Base-by-base conservation (phyloP, 1,140 invertebrate species). In the Armadillidium nasatum region DNA sequence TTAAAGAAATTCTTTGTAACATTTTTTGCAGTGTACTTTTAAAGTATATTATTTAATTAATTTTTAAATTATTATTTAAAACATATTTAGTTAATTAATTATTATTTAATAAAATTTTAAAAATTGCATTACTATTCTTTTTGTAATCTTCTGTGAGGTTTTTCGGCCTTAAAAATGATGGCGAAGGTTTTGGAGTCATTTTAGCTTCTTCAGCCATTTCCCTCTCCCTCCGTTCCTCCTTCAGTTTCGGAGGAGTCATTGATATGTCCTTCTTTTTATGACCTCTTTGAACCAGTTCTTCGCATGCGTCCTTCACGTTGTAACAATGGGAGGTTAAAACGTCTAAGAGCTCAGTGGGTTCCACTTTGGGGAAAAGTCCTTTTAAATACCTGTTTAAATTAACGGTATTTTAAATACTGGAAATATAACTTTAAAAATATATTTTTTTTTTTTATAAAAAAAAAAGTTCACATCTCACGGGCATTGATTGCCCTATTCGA, bases 321-420 rank as follows among this genome's bases (percentile, higher is more conserved):
- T 94, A 94, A 79, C 95, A 93, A 80, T 92, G 91, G 84, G 90
- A 92, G 75, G 90, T 90, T 44, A 96, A 84, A 74, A 94, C 87
- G 83, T 95, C 93, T 70, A 95, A 86, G 10, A 96, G 89, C 43
- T 94, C 84, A n/a, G 92, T 93, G 84, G 95, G 93, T 80, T 96
- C 93, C 0, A 91, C 92, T 85, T 93, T 92, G n/a, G 93, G 93
- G 85, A 94, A 95, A 81, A 95, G 88, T 83, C 91, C 93, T 85
- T 95, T 95, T 86, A 96, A 88, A 85, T 95, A 95, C 87, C 93
- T 94, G 85, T 71, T 83, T 82, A 21, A 82, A 83, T 82, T 79
- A 72, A 68, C 76, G 71, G 76, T 71, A n/a, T 33, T 76, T 4
- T 33, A 76, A 33, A 33, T 33, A 33, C 6, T 68, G 10, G 66